Conservation (phyloP, 2,888 invertebrate genomes). For the Cataglyphis rosenhaueri region DNA sequence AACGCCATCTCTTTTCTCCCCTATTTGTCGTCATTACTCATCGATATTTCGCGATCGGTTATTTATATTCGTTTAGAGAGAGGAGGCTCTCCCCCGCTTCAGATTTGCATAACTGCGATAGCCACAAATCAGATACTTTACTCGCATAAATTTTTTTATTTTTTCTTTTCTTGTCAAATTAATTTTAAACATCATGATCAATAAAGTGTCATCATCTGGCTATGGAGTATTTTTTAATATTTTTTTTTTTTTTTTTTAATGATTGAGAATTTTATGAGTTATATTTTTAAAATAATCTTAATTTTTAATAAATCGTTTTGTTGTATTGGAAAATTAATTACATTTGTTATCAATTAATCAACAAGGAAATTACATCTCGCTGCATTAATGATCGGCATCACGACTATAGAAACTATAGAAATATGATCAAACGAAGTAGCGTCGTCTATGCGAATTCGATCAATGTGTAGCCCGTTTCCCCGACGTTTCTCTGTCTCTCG, state of each 20-base stretch:
- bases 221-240: not conserved
- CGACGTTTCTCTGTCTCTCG: constrained; percentile 62
- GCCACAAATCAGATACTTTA: constrained; percentile 19
- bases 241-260: too few species aligned
- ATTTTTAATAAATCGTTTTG: not conserved
- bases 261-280: not conserved
- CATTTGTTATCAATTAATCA: constrained; percentile 3
- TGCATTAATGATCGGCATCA: constrained; percentile 12
- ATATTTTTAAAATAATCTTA: not conserved
- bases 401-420: constrained; percentile 31
- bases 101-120: constrained; percentile 52
- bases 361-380: not conserved
- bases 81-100: constrained; percentile 19
- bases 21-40: constrained; percentile 69
- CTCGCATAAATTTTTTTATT: not conserved
- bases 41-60: constrained; percentile 52
- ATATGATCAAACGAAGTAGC: not conserved
- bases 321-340: not conserved
- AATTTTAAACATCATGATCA: not conserved
- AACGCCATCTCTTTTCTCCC: constrained; percentile 49
- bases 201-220: not conserved
- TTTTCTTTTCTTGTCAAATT: not conserved
- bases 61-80: constrained; percentile 43
- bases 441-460: not conserved
- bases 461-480: constrained; percentile 21